Evolutionary conservation across 2,797 vertebrate species (phyloP), one percentile per base, ranked within the genome.

Genomic region (Cyclopterus lumpus): DNA sequence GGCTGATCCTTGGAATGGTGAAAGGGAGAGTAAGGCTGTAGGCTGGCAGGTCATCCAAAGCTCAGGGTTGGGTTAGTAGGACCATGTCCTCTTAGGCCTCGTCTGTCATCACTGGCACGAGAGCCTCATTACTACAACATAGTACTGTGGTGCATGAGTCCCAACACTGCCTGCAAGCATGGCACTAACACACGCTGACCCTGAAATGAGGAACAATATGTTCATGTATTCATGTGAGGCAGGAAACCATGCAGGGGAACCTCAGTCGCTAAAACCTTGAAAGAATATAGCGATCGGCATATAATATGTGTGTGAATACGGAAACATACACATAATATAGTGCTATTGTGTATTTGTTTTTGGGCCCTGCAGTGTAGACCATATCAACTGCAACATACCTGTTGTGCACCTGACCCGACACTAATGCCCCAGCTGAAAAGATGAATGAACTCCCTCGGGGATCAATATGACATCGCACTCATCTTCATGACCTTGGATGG

Each of bases 91-190:
- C 84, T 82, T 70, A 84, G 73, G 69, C 79, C 57, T 93, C 91
- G 86, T 91, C 93, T 94, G 92, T 75, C 79, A 82, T 71, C 67
- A 71, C 66, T 93, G 87, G 86, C 88, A 90, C 36, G 8, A 46
- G 73, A 46, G 59, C 55, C 79, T 82, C 70, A 60, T 84, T 80
- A 77, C 63, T 32, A 55, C 71, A 67, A 46, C 36, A 67, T 34
- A 42, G 51, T 20, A 30, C 18, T 72, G 40, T 24, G 53, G 46
- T 40, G 61, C 34, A 69, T 49, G 65, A 32, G 71, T 63, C 64
- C 59, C 70, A 85, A 42, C 54, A 58, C 49, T 71, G 85, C 85
- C 89, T 81, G 72, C 8, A 3, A 77, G 74, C 87, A 66, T 79
- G 78, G 73, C 79, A 76, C 55, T 7, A 14, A 55, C 61, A 70